Base-by-base conservation (phyloP, 2,888 invertebrate species). In the Epicampocera succincta region DNA sequence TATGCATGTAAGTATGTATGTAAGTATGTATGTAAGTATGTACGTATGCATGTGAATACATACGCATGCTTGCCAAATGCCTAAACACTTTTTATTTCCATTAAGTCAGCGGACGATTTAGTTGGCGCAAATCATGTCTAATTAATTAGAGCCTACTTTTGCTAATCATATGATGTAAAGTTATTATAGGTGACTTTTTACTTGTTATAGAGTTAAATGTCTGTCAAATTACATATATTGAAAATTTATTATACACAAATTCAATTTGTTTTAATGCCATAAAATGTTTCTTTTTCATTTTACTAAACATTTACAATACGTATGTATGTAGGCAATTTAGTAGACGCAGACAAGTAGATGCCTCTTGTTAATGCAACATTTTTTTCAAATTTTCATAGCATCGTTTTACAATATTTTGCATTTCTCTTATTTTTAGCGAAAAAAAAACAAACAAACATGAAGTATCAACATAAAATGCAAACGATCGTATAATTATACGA, bases 401-500 rank as follows among this genome's bases (percentile, higher is more conserved):
- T 33, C 8, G 29, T 21, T 38, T n/a, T 21, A 3, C 29, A 6
- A 6, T n/a, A 33, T 29, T 56, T 11, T 19, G 44, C 6, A 29
- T 63, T 33, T 42, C 44, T 33, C 69, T 72, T 44, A 72, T 72
- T 78, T 38, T 63, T 63, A 65, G 19, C 12, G 12, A 21, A 71
- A 77, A 40, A 19, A 42, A 29, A 15, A 69, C 29, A 17, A 50
- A 50, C 19, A 50, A 19, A 21, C 21, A 21, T 54, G 21, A 1
- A 17, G 15, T 33, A 21, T 50, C 25, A 46, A 63, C 29, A 68
- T 68, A 54, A 65, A 74, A 74, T 69, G 69, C 80, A 69, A 74
- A 74, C 69, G 74, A 74, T 74, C 56, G 58, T 74, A 80, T 80
- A 68, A 74, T 80, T 74, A 33, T 78, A 78, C 66, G 73, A 79